Evolutionary conservation across 2,797 vertebrate species (phyloP).

Genomic region (Alca torda): DNA sequence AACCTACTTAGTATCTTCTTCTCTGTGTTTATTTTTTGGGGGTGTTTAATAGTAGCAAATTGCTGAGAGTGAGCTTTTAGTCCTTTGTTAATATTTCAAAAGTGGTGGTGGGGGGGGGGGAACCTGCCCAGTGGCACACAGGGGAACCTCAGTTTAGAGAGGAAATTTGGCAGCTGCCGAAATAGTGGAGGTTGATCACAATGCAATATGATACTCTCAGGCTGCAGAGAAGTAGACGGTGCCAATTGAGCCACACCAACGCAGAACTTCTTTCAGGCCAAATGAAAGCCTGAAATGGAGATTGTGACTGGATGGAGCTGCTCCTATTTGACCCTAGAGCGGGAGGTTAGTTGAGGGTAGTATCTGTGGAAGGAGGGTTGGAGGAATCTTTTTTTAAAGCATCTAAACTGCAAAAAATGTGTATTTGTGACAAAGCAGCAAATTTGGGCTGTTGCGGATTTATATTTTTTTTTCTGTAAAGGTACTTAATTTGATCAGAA

Average conservation of each 20-base stretch:
- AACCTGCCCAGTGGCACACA: neutral
- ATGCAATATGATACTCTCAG: neutral
- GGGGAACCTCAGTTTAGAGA: neutral
- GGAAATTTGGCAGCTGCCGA: neutral
- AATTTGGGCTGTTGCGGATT: neutral
- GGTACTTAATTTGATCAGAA: neutral
- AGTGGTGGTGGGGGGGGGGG: neutral
- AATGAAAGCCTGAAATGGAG: neutral
- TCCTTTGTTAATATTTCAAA: neutral
- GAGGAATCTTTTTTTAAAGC: neutral
- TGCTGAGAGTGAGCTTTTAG: conserved; percentile 13
- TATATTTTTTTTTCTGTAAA: neutral
- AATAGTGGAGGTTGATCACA: neutral
- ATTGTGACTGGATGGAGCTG: neutral
- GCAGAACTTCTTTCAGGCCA: neutral
- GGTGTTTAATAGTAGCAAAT: neutral
- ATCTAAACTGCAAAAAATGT: neutral
- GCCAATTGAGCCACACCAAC: neutral
- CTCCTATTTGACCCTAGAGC: neutral
- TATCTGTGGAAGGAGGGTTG: neutral
- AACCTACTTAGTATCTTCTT: neutral
- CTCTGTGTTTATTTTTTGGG: neutral
- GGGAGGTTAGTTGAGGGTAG: neutral
- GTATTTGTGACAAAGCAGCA: neutral
- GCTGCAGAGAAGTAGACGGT: neutral